These are phyloP conservation scores for Globia sparganii DNA, from an alignment of 2,888 invertebrate species.

Conservation along the genomic window DNA sequence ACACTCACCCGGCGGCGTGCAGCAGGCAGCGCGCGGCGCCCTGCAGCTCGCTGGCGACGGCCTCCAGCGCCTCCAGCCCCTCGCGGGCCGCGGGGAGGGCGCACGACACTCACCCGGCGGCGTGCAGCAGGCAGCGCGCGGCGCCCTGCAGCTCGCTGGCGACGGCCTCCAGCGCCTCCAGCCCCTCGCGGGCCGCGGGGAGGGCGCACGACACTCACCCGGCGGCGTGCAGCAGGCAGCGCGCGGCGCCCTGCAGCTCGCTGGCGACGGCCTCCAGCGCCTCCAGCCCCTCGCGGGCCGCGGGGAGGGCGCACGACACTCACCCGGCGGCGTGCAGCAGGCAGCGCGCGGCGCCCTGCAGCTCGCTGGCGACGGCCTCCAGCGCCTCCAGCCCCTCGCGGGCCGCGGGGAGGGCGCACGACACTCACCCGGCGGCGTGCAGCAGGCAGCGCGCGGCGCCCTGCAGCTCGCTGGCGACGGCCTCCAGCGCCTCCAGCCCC, in stretches of 20 bases:
- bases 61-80: slow-evolving; percentile 37
- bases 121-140: slow-evolving; percentile 59
- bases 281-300: slow-evolving; percentile 41
- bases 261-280: slow-evolving; percentile 36
- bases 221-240: too few species aligned
- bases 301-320: not conserved
- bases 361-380: too few species aligned
- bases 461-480: slow-evolving; percentile 57
- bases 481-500: slow-evolving; percentile 37
- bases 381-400: slow-evolving; percentile 56
- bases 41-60: slow-evolving; percentile 57
- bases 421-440: too few species aligned
- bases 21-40: slow-evolving; percentile 6
- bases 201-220: too few species aligned
- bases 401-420: too few species aligned
- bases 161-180: slow-evolving; percentile 47
- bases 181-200: slow-evolving; percentile 50
- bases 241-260: slow-evolving; percentile 48
- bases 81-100: slow-evolving; percentile 2
- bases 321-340: slow-evolving; percentile 51
- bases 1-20: too few species aligned
- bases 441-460: slow-evolving; percentile 6
- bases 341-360: slow-evolving; percentile 37
- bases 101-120: too few species aligned
- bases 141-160: too few species aligned